These are phyloP conservation scores for Hypotaenidia okinawae DNA, from an alignment of 2,797 vertebrate genomes.

Conservation along the genomic window DNA sequence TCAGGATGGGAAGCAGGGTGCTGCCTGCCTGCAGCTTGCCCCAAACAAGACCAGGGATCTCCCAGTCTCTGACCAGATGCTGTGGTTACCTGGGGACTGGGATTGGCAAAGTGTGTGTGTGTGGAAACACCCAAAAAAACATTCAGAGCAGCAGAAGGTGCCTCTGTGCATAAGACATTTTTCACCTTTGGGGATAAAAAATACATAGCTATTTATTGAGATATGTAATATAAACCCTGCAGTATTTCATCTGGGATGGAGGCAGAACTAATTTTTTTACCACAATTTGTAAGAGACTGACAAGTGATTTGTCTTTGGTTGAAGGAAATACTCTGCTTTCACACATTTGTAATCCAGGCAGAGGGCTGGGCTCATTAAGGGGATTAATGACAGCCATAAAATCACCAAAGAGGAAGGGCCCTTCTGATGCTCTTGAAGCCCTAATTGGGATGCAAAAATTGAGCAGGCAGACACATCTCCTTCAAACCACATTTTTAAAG, in stretches of 20 bases:
- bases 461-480: background rate
- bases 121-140: too few species aligned
- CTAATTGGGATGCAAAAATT: background rate
- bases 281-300: background rate
- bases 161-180: background rate
- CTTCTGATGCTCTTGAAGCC: conserved; percentile 21
- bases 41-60: background rate
- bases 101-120: background rate
- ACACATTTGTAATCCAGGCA: background rate
- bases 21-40: background rate
- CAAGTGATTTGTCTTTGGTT: conserved; percentile 13
- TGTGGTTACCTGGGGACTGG: background rate
- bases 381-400: conserved; percentile 50
- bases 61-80: background rate
- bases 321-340: conserved; percentile 34
- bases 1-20: background rate
- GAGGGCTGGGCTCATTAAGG: conserved; percentile 37
- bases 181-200: background rate
- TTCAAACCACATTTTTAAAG: background rate
- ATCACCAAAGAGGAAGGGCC: background rate
- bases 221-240: background rate
- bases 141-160: background rate
- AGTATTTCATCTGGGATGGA: background rate
- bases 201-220: background rate
- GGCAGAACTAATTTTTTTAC: background rate